Base-by-base conservation (phyloP, 2,113 vertebrate genomes). In the Oostethus manadensis region DNA sequence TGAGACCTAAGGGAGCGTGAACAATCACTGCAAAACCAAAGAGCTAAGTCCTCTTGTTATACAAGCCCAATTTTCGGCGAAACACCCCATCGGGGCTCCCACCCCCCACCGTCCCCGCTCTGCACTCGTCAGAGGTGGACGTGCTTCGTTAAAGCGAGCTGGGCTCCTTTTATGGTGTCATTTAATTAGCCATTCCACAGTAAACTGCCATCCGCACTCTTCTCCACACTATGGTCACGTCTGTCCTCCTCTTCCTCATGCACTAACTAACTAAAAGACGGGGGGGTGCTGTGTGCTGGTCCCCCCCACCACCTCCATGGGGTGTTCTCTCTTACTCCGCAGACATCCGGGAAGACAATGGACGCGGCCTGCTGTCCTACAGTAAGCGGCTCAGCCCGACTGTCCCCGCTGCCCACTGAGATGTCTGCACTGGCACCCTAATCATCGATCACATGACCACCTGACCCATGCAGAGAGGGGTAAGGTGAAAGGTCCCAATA, bases 1-100 rank as follows among this genome's bases (percentile, higher is more conserved):
- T 94, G 90, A 93, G 84, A 86, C 83, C 87, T 92, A 93, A 93
- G 93, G 92, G 91, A 93, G 91, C 92, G 91, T 94, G 91, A 93
- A 93, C 90, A 92, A 92, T 91, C 87, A 89, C 88, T 89, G 90
- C 90, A 91, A 90, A 93, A 90, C 90, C 89, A 89, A 91, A 92
- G 90, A 89, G 89, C 91, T 91, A 92, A 93, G 91, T 84, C 90
- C 87, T 81, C 92, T 93, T 94, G 92, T 93, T 92, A 88, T 89
- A 93, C 92, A 94, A 91, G 90, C 82, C 88, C 90, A 91, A 91
- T 91, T 91, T 90, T 85, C 77, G 69, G 76, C 77, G 6, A 15
- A 74, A 65, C 75, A 38, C 62, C 63, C 77, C 85, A 73, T 77
- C 82, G 80, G 85, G 85, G 87, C 87, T 73, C 74, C 78, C 57